These are phyloP conservation scores for Cenopis cana DNA, from an alignment of 2,888 invertebrate species.

Conservation along the genomic window DNA sequence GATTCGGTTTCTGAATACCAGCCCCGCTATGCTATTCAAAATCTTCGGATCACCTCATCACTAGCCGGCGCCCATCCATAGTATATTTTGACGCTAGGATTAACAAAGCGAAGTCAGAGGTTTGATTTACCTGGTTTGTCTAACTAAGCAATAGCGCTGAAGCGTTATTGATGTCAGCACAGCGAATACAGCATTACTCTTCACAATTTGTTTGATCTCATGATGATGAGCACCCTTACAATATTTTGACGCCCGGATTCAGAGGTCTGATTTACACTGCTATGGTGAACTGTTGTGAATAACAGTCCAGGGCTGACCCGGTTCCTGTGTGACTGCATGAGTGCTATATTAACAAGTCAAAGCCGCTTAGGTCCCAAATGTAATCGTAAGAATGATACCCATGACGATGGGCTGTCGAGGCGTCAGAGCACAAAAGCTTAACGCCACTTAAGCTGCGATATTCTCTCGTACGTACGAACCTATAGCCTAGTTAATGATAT, in stretches of 20 bases:
- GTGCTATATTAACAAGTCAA: conserved; percentile 31
- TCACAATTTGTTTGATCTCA: neutral
- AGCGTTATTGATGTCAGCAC: too few species aligned
- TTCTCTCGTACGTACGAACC: neutral
- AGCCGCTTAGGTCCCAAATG: conserved; percentile 19
- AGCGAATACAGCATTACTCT: neutral
- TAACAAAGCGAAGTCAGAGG: too few species aligned
- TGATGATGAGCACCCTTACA: neutral
- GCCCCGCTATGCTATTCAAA: neutral
- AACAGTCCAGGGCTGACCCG: neutral
- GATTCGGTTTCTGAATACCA: too few species aligned
- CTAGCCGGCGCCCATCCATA: too few species aligned
- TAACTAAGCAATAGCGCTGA: too few species aligned
- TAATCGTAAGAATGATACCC: conserved; percentile 21
- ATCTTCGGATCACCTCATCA: too few species aligned
- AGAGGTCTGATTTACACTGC: neutral
- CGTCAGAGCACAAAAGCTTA: conserved; percentile 1
- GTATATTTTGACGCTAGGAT: too few species aligned
- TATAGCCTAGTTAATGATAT: neutral
- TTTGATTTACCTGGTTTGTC: too few species aligned
- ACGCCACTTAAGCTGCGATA: neutral
- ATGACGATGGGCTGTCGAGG: neutral
- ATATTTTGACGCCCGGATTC: neutral
- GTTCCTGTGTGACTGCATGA: conserved; percentile 23
- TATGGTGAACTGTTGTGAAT: neutral